Evolutionary conservation across 2,797 vertebrate genomes (phyloP).

Genomic region (Cyprinella venusta): DNA sequence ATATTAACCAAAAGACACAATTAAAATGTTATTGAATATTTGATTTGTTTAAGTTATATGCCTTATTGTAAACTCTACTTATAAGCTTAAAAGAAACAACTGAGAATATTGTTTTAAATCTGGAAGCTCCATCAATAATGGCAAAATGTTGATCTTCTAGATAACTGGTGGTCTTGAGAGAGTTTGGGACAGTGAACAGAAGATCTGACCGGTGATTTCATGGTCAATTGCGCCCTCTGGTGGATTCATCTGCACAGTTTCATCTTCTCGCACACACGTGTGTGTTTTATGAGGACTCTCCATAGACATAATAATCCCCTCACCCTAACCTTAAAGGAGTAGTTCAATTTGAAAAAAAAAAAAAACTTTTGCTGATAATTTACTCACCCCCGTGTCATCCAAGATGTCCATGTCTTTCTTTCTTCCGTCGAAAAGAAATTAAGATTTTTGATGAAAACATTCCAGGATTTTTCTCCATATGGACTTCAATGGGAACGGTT

Average conservation of each 20-base stretch:
- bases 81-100: not conserved
- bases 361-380: too few species aligned
- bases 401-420: too few species aligned
- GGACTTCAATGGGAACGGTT: too few species aligned
- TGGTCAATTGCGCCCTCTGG: conserved; percentile 14
- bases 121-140: not conserved
- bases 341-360: too few species aligned
- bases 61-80: not conserved
- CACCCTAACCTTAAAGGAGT: not conserved
- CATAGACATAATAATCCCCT: not conserved
- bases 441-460: too few species aligned
- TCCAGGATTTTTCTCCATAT: too few species aligned
- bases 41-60: not conserved
- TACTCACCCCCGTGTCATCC: too few species aligned
- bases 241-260: not conserved
- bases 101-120: not conserved
- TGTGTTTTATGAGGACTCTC: too few species aligned
- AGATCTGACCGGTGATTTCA: not conserved
- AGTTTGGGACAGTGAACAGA: not conserved
- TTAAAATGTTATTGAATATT: not conserved
- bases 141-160: not conserved
- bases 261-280: not conserved
- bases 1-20: not conserved
- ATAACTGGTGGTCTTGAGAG: conserved; percentile 1
- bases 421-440: too few species aligned